Evolutionary conservation across 2,113 vertebrate species (phyloP), one percentile per base, ranked within the genome.

Genomic region (Jaculus jaculus): DNA sequence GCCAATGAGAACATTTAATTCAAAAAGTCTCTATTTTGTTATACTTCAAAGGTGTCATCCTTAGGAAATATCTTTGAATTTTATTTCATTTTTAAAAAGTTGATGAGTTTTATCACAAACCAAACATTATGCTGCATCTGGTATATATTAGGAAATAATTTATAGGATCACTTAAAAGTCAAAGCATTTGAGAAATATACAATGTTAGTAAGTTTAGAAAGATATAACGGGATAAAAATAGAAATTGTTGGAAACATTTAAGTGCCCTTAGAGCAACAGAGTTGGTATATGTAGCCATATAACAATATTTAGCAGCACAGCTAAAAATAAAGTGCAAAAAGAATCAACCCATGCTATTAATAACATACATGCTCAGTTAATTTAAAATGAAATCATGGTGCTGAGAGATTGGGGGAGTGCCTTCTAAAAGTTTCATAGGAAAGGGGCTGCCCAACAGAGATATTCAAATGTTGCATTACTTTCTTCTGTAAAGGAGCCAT

Each of bases 21-120:
- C 37, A 63, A 79, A 79, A 63, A 66, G 21, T 18, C 18, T 94
- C 39, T 39, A 34, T 91, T 92, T 93, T 69, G 86, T 66, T 91
- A 37, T 24, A 3, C 60, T 90, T 88, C 78, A 68, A 54, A 74
- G 21, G 73, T 34, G 2, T 54, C 69, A 80, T 87, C 37, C 42
- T 77, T 37, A 15, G 21, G 37, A 93, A 89, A 80, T 30, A 30
- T 85, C 24, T n/a, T 84, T 77, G 32, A 54, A 81, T 90, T 74
- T 87, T 68, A 51, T 87, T 92, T 65, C 39, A 74, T 87, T 95
- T 89, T n/a, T n/a, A n/a, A 12, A 91, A 92, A 94, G 20, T 65
- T 91, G 68, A 60, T 12, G 88, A 68, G 32, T 72, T 92, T 4
- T 75, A 77, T 90, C 65, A 86, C 77, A 80, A 71, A 77, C 66